phyloP scores from a whole-genome alignment of 2,888 invertebrate species.

The Phania funesta region DNA sequence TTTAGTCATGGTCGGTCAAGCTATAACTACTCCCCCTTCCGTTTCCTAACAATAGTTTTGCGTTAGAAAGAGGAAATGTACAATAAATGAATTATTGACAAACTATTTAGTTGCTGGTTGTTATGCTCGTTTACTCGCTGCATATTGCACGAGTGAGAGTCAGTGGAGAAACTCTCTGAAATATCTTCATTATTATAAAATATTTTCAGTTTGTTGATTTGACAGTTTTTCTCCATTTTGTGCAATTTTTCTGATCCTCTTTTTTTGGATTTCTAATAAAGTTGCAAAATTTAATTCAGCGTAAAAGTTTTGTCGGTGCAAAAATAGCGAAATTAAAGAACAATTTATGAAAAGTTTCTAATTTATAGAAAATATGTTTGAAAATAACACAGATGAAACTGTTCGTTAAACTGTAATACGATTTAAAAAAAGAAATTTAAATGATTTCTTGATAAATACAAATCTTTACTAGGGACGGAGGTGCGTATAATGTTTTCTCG shows the following conservation, averaged over 20 bases:
- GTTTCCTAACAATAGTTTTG: background rate
- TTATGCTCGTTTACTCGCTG: background rate
- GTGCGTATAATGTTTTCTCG: too few species aligned
- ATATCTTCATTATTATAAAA: conserved; percentile 1
- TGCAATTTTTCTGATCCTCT: background rate
- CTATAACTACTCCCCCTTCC: background rate
- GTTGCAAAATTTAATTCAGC: conserved; percentile 25
- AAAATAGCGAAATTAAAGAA: background rate
- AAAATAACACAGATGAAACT: too few species aligned
- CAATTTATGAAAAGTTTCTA: background rate
- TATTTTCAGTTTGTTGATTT: conserved; percentile 16
- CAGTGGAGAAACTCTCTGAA: background rate
- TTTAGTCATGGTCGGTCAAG: conserved; percentile 35
- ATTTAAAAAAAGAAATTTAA: too few species aligned
- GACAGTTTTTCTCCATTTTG: background rate
- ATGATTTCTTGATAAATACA: too few species aligned
- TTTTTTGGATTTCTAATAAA: too few species aligned
- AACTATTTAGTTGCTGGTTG: conserved; percentile 43
- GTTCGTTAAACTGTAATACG: too few species aligned
- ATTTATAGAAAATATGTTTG: background rate
- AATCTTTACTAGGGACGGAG: too few species aligned
- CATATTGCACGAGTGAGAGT: background rate
- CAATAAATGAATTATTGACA: conserved; percentile 53
- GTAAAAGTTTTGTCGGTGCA: background rate
- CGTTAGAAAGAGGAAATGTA: background rate